Conservation (phyloP, 2,797 vertebrate species). For the Esox masquinongy region DNA sequence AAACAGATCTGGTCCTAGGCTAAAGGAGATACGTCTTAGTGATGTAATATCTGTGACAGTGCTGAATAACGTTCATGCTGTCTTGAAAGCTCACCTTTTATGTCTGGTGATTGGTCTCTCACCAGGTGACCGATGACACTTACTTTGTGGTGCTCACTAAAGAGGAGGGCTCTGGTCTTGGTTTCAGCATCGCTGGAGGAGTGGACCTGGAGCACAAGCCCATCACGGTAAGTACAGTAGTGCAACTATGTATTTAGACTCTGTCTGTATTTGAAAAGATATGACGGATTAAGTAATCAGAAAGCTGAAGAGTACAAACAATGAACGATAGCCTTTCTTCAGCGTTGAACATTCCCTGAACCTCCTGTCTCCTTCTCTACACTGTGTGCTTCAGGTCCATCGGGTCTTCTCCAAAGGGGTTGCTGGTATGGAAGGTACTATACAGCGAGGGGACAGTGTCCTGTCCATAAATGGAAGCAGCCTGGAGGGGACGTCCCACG, state of each 20-base stretch:
- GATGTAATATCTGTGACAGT: neutral
- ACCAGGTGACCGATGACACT: conserved; percentile 80
- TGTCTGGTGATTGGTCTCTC: conserved; percentile 29
- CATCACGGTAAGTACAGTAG: conserved; percentile 78
- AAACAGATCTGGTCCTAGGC: neutral
- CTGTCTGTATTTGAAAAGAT: neutral
- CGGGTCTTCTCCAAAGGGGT: conserved; percentile 89
- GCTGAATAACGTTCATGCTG: neutral
- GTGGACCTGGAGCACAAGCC: conserved; percentile 85
- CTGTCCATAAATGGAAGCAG: conserved; percentile 85
- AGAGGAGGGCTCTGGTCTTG: conserved; percentile 88
- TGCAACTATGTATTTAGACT: neutral
- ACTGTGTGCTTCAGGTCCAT: conserved; percentile 80
- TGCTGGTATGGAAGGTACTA: conserved; percentile 84
- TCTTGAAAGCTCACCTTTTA: neutral
- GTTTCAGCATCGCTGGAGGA: conserved; percentile 92
- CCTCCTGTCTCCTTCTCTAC: neutral
- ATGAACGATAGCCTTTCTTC: neutral
- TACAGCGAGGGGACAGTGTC: conserved; percentile 84
- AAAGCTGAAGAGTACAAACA: neutral
- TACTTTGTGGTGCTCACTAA: conserved; percentile 86
- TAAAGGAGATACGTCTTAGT: neutral
- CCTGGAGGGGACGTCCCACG: conserved; percentile 79
- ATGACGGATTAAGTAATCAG: neutral
- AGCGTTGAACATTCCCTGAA: neutral